Conservation (phyloP, 2,113 vertebrate genomes). For the Urocolius indicus region DNA sequence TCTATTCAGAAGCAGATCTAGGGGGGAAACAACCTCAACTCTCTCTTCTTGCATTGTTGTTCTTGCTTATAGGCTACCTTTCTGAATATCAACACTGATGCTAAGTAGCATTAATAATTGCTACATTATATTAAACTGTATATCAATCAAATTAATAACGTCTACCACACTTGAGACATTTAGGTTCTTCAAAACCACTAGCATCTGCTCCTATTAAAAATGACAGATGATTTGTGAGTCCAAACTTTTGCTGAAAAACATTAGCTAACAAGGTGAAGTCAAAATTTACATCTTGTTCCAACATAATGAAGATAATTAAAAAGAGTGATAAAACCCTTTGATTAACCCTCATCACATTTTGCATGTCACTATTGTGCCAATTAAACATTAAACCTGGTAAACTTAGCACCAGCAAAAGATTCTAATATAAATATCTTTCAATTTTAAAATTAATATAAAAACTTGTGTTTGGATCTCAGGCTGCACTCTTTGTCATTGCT, state of each 20-base stretch:
- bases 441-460: constrained; percentile 50
- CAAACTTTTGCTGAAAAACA: constrained; percentile 77
- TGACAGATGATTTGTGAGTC: constrained; percentile 79
- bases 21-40: background rate
- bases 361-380: constrained; percentile 68
- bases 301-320: constrained; percentile 80
- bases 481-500: background rate
- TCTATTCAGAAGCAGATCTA: background rate
- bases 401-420: constrained; percentile 59
- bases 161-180: constrained; percentile 64
- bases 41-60: background rate
- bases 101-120: constrained; percentile 67
- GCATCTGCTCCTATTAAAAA: constrained; percentile 81
- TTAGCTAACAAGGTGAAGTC: constrained; percentile 82
- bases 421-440: constrained; percentile 48
- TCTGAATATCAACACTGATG: background rate
- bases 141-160: constrained; percentile 78
- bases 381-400: constrained; percentile 69
- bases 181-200: constrained; percentile 66
- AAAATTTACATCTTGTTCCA: constrained; percentile 81
- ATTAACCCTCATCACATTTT: constrained; percentile 78
- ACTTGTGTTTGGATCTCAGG: background rate
- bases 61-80: background rate
- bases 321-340: constrained; percentile 79
- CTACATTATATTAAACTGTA: constrained; percentile 67